Evolutionary conservation across 2,888 invertebrate species (phyloP).

Genomic region (Unio delphinus): DNA sequence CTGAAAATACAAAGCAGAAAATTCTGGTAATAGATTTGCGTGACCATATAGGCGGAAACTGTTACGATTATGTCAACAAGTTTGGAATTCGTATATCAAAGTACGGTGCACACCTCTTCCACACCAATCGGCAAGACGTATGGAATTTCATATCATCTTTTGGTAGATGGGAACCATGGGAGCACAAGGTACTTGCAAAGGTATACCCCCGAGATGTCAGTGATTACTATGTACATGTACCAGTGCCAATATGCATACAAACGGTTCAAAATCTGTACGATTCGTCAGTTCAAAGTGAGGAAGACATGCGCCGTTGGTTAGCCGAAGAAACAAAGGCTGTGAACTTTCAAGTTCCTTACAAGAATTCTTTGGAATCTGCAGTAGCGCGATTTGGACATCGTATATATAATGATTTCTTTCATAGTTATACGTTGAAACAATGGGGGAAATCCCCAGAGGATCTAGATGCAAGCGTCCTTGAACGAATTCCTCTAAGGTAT

Average conservation of each 20-base stretch:
- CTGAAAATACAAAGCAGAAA: constrained; percentile 5
- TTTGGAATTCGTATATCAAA: constrained; percentile 10
- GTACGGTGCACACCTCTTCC: constrained; percentile 10
- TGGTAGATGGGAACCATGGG: constrained; percentile 7
- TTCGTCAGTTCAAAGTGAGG: background rate
- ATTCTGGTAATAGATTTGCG: constrained; percentile 7
- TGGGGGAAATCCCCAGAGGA: constrained; percentile 10
- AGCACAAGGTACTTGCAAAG: constrained; percentile 2
- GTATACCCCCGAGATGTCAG: background rate
- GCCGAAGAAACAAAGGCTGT: background rate
- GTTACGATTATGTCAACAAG: constrained; percentile 9
- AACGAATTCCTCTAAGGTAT: constrained; percentile 7
- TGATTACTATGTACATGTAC: constrained; percentile 3
- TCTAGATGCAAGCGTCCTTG: constrained; percentile 9
- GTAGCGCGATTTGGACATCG: constrained; percentile 2
- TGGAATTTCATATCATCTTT: constrained; percentile 7
- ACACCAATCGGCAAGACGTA: constrained; percentile 3
- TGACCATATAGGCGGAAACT: constrained; percentile 13
- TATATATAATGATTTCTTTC: constrained; percentile 8
- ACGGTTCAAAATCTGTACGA: constrained; percentile 7
- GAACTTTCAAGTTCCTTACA: constrained; percentile 1
- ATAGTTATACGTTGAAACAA: constrained; percentile 11
- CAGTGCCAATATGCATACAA: constrained; percentile 6
- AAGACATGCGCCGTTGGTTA: constrained; percentile 1
- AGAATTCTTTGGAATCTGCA: background rate